Conservation (phyloP, 2,113 vertebrate species). For the Porphyrio hochstetteri region DNA sequence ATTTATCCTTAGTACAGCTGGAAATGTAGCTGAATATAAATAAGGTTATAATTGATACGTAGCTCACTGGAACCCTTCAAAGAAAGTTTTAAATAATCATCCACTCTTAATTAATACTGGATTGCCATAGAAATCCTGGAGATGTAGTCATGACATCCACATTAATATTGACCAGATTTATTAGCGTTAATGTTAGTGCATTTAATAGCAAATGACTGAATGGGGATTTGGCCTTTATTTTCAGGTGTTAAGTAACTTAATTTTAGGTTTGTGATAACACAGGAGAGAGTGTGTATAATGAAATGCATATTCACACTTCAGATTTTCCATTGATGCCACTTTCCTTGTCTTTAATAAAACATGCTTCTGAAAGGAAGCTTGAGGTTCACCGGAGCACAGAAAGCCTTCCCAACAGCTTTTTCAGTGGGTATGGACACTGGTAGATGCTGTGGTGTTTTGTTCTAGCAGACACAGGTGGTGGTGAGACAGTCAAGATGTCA, state of each 20-base stretch:
- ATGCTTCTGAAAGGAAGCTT: not conserved
- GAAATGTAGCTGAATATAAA: not conserved
- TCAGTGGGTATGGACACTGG: not conserved
- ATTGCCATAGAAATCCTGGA: conserved; percentile 1
- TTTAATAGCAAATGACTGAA: conserved; percentile 16
- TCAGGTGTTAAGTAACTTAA: not conserved
- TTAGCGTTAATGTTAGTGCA: conserved; percentile 5
- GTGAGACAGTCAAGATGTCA: not conserved
- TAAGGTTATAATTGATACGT: conserved; percentile 25
- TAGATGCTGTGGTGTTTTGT: not conserved
- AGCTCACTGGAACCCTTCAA: conserved; percentile 13
- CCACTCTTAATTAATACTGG: not conserved
- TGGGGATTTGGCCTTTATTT: conserved; percentile 31
- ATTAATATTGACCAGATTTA: conserved; percentile 29
- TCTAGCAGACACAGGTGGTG: not conserved
- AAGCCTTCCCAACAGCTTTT: not conserved
- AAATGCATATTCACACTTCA: not conserved
- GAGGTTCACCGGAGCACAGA: not conserved
- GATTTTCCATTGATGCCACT: not conserved
- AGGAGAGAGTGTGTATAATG: not conserved
- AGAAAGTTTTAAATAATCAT: conserved; percentile 25
- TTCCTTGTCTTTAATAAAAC: not conserved
- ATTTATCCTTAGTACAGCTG: conserved; percentile 12
- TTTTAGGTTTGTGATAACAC: not conserved
- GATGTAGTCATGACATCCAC: not conserved